Evolutionary conservation across 2,113 vertebrate genomes (phyloP).

Genomic region (Gila orcuttii): DNA sequence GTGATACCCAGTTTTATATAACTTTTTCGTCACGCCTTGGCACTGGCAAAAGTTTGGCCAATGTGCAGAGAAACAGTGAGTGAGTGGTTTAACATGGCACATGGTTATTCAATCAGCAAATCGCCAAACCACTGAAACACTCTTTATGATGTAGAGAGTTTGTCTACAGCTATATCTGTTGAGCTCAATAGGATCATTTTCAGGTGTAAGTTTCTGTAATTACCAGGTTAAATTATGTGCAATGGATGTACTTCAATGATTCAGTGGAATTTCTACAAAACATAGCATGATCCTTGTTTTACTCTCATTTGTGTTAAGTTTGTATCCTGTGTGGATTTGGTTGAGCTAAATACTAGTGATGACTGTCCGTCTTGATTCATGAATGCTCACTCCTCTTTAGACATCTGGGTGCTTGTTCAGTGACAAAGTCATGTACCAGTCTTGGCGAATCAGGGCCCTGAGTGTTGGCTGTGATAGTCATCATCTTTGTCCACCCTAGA

Average conservation of each 20-base stretch:
- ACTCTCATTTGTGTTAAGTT: no score
- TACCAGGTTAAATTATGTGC: background rate
- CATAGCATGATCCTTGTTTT: no score
- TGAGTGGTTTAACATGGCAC: slow-evolving; percentile 8
- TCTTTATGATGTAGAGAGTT: background rate
- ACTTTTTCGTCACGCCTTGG: slow-evolving; percentile 6
- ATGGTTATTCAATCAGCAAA: slow-evolving; percentile 19
- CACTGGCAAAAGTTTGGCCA: slow-evolving; percentile 11
- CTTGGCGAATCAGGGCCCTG: background rate
- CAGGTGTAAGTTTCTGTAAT: background rate
- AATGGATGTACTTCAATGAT: background rate
- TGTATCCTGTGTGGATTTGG: no score
- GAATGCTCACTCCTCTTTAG: no score
- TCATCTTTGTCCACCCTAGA: slow-evolving; percentile 58
- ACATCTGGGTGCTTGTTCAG: background rate
- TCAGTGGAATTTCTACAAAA: background rate
- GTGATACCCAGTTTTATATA: background rate
- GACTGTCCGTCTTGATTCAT: no score
- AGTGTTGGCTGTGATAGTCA: slow-evolving; percentile 63
- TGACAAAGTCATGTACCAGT: background rate
- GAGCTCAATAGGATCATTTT: background rate
- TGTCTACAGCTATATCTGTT: background rate
- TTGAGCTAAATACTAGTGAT: no score
- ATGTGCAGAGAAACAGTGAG: background rate
- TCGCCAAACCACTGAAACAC: background rate